Conservation (phyloP, 2,888 invertebrate genomes). For the Ganaspis brasiliensis region DNA sequence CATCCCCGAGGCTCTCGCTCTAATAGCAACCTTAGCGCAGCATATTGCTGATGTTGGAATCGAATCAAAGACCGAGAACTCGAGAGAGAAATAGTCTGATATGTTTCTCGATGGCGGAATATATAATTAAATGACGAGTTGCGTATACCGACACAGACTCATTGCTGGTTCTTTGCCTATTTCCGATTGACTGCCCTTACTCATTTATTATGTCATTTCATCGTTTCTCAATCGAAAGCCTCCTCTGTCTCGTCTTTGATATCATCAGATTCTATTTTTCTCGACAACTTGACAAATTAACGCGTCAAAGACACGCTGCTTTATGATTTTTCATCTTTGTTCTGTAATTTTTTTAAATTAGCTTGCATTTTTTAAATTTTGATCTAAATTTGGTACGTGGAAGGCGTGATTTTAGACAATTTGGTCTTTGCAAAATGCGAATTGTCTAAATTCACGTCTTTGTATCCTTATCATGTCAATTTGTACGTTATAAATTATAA, state of each 20-base stretch:
- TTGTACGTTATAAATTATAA: too few relatives aligned
- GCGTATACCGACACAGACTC: constrained; percentile 41
- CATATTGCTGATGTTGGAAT: constrained; percentile 62
- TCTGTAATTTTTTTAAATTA: too few relatives aligned
- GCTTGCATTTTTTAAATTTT: too few relatives aligned
- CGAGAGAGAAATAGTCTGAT: constrained; percentile 22
- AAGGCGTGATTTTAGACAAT: too few relatives aligned
- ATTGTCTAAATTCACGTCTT: too few relatives aligned
- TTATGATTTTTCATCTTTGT: too few relatives aligned
- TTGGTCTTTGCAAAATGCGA: too few relatives aligned
- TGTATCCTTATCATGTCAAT: too few relatives aligned
- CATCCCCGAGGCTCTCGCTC: constrained; percentile 65
- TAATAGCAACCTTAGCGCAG: constrained; percentile 59
- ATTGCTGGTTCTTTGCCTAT: constrained; percentile 35
- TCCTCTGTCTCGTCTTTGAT: not conserved
- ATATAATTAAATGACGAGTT: constrained; percentile 48
- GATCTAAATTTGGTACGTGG: too few relatives aligned
- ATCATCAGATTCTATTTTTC: not conserved
- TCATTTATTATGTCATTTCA: constrained; percentile 32
- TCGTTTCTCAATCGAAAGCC: not conserved
- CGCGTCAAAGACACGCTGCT: too few relatives aligned
- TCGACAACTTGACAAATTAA: too few relatives aligned
- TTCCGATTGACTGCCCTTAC: constrained; percentile 26
- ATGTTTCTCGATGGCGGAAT: constrained; percentile 22
- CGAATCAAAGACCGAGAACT: constrained; percentile 61